A percentile compares a stretch with the other conserved stretches of the same genome.
Conservation (phyloP, 2,888 invertebrate genomes). For the Herminia tarsipennalis region DNA sequence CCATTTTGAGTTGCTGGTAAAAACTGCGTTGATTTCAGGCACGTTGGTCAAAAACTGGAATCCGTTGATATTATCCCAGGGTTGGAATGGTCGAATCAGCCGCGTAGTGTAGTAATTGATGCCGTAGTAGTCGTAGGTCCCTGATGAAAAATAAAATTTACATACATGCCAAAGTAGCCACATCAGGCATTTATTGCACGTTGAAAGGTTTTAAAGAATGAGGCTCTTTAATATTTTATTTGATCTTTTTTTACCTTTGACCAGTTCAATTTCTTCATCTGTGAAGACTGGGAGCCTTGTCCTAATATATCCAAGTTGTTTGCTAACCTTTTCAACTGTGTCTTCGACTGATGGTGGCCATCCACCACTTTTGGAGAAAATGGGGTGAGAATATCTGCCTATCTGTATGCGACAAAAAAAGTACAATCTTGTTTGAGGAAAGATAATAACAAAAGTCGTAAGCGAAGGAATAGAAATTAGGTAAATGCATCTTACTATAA, state of each 20-base stretch:
- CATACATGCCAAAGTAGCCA: not conserved
- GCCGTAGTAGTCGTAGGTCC: slow-evolving; percentile 87
- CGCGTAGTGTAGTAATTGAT: slow-evolving; percentile 87
- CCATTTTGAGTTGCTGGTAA: not conserved
- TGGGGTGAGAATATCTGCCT: slow-evolving; percentile 72
- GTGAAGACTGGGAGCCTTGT: slow-evolving; percentile 80
- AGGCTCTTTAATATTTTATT: not conserved
- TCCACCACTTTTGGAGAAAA: slow-evolving; percentile 74
- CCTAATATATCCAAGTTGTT: slow-evolving; percentile 61
- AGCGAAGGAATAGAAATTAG: not conserved
- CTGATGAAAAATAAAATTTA: too few relatives aligned
- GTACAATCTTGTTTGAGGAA: too few relatives aligned
- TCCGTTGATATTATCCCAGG: slow-evolving; percentile 15
- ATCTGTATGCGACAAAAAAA: not conserved
- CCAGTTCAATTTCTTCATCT: slow-evolving; percentile 70
- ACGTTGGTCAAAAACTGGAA: slow-evolving; percentile 11
- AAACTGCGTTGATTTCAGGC: slow-evolving; percentile 34
- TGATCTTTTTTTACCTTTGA: slow-evolving; percentile 42
- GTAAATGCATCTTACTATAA: slow-evolving; percentile 43
- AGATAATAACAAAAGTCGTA: too few relatives aligned
- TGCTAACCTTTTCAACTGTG: slow-evolving; percentile 64
- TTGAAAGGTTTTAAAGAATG: too few relatives aligned
- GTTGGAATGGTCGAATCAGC: slow-evolving; percentile 49
- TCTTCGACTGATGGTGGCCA: slow-evolving; percentile 77
- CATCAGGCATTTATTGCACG: not conserved